phyloP scores from a whole-genome alignment of 2,113 vertebrate genomes.

The Paradoxurus hermaphroditus region DNA sequence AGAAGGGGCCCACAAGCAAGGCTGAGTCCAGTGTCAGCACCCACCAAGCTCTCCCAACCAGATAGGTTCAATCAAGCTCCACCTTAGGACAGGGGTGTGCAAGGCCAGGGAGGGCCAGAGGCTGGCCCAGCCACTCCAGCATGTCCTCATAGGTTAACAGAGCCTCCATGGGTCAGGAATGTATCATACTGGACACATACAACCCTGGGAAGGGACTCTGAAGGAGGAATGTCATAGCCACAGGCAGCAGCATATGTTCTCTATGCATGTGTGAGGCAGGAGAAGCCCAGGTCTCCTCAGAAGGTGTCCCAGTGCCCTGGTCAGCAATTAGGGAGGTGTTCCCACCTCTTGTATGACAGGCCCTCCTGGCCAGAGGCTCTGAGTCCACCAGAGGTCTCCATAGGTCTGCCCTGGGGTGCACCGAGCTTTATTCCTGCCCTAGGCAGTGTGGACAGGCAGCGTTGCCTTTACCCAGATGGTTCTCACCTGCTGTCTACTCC shows the following conservation, averaged over 20 bases:
- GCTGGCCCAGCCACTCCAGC: not conserved
- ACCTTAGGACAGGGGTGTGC: not conserved
- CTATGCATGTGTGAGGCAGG: not conserved
- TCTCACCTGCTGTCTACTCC: not conserved
- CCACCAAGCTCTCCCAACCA: not conserved
- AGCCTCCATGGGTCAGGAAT: not conserved
- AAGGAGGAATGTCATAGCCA: not conserved
- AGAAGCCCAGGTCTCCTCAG: not conserved
- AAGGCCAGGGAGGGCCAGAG: not conserved
- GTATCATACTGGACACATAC: not conserved
- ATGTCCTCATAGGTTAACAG: not conserved
- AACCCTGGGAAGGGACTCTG: not conserved
- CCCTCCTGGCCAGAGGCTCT: not conserved
- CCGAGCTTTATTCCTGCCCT: not conserved
- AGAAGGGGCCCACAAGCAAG: not conserved
- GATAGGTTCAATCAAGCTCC: not conserved
- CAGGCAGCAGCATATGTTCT: not conserved
- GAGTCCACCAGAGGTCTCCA: not conserved
- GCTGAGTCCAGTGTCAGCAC: not conserved
- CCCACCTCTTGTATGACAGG: not conserved
- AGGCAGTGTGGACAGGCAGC: not conserved
- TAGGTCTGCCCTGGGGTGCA: not conserved
- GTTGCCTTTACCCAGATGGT: not conserved
- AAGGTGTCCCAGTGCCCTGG: not conserved
- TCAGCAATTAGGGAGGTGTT: not conserved